phyloP scores from a whole-genome alignment of 2,888 invertebrate genomes.

The Melipona beecheii region DNA sequence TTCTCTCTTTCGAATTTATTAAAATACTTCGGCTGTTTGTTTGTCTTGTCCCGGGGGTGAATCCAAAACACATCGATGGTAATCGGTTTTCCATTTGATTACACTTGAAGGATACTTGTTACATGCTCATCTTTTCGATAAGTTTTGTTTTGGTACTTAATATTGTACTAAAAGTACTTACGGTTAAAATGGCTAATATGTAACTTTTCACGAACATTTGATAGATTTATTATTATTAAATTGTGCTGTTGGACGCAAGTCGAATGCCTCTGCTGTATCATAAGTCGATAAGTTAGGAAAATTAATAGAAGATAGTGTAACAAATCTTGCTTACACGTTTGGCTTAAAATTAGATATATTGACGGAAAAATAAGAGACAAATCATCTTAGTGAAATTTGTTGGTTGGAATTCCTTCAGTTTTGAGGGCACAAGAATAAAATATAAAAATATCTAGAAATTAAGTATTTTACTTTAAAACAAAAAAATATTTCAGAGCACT shows the following conservation, averaged over 20 bases:
- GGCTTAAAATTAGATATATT: no score
- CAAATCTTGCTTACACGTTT: no score
- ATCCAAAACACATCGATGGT: neutral
- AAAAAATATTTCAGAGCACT: no score
- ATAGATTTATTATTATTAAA: neutral
- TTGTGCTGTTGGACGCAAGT: neutral
- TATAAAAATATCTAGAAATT: no score
- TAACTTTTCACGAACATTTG: neutral
- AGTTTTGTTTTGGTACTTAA: neutral
- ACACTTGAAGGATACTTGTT: neutral
- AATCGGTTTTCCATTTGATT: neutral
- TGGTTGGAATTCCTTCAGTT: no score
- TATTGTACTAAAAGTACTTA: neutral
- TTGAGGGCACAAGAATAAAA: no score
- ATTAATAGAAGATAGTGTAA: no score
- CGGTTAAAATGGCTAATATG: neutral
- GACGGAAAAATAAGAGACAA: no score
- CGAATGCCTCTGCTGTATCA: no score
- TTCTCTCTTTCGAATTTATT: slow-evolving; percentile 48
- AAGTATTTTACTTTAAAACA: no score
- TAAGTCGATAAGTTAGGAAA: no score
- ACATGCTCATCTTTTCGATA: neutral
- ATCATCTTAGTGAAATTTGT: no score
- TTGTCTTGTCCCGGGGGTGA: neutral
- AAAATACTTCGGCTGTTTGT: slow-evolving; percentile 19